phyloP scores from a whole-genome alignment of 2,888 invertebrate genomes.

The Tachina lurida region DNA sequence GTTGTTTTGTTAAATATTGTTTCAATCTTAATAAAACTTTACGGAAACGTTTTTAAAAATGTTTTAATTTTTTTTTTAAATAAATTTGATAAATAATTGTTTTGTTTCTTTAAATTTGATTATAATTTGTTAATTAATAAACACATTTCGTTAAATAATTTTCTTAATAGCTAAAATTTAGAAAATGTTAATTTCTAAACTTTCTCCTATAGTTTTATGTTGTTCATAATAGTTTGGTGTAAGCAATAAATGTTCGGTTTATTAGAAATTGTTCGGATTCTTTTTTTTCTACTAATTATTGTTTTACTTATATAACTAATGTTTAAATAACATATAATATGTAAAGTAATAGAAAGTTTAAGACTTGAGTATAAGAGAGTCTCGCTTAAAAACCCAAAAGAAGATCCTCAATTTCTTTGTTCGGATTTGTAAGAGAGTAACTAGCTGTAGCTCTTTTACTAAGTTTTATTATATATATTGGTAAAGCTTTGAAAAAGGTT shows the following conservation, averaged over 20 bases:
- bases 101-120: constrained; percentile 23
- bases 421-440: constrained; percentile 49
- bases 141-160: constrained; percentile 41
- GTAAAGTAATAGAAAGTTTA: constrained; percentile 49
- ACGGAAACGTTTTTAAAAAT: not conserved
- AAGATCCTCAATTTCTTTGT: constrained; percentile 64
- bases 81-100: constrained; percentile 37
- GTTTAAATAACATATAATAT: constrained; percentile 26
- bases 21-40: not conserved
- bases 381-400: constrained; percentile 54
- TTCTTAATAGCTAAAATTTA: constrained; percentile 41
- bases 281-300: constrained; percentile 41
- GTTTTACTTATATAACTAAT: constrained; percentile 48
- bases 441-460: not conserved
- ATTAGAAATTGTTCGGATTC: constrained; percentile 62
- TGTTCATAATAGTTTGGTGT: constrained; percentile 55
- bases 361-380: not conserved
- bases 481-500: constrained; percentile 24
- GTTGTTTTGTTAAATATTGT: not conserved
- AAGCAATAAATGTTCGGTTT: constrained; percentile 71
- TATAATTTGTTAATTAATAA: constrained; percentile 35
- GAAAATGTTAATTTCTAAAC: constrained; percentile 24
- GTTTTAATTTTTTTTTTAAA: not conserved
- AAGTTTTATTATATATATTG: constrained; percentile 11
- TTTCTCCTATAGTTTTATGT: constrained; percentile 14